Evolutionary conservation across 2,888 invertebrate genomes (phyloP).

Genomic region (Agrochola macilenta): DNA sequence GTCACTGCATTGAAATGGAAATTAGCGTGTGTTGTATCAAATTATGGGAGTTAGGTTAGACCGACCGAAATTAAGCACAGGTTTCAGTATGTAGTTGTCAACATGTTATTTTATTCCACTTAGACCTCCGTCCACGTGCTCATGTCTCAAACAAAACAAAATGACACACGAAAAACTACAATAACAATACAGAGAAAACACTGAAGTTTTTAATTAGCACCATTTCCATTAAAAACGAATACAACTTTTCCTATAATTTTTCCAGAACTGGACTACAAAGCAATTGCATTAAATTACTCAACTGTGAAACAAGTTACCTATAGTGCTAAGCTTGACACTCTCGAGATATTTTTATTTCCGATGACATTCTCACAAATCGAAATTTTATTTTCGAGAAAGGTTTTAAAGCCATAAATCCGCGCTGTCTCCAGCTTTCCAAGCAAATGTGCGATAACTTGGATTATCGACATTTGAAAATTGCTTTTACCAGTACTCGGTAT

Average conservation of each 20-base stretch:
- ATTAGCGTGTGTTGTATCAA: constrained; percentile 31
- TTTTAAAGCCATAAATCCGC: constrained; percentile 53
- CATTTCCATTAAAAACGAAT: not conserved
- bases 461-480: constrained; percentile 57
- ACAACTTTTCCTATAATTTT: not conserved
- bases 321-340: constrained; percentile 14
- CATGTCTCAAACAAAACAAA: not conserved
- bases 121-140: not conserved
- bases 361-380: constrained; percentile 51
- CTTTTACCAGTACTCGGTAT: constrained; percentile 38
- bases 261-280: not conserved
- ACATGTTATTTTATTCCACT: no score
- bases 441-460: constrained; percentile 55
- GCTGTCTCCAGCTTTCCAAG: constrained; percentile 54
- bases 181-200: not conserved
- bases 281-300: constrained; percentile 12
- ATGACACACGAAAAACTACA: not conserved
- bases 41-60: constrained; percentile 1
- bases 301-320: constrained; percentile 1
- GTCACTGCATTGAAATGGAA: constrained; percentile 34
- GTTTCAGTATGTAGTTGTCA: not conserved
- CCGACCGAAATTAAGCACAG: not conserved
- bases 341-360: constrained; percentile 41
- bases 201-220: constrained; percentile 9
- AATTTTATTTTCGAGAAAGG: constrained; percentile 50